These are phyloP conservation scores for Datnioides undecimradiatus DNA, from an alignment of 2,113 vertebrate genomes.

Conservation along the genomic window DNA sequence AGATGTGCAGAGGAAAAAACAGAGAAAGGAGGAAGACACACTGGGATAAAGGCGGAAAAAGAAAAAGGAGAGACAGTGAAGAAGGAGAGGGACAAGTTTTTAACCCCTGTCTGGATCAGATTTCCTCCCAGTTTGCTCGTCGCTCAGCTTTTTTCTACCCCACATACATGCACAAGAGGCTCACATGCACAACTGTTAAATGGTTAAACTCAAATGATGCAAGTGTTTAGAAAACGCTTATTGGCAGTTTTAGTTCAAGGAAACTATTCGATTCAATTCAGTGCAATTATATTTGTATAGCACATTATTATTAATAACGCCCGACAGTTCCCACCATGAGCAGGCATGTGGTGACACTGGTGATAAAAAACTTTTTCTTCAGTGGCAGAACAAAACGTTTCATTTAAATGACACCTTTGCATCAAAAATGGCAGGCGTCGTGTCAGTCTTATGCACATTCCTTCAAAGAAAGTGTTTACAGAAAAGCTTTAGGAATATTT, in stretches of 20 bases:
- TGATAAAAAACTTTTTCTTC: too few species aligned
- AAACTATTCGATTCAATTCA: too few species aligned
- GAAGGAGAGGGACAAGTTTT: conserved; percentile 34
- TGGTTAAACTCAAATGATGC: background rate
- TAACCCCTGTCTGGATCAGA: conserved; percentile 64
- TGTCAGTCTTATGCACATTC: too few species aligned
- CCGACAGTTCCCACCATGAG: too few species aligned
- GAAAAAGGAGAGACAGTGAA: conserved; percentile 6
- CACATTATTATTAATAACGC: too few species aligned
- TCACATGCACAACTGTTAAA: background rate
- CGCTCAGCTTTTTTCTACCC: conserved; percentile 60
- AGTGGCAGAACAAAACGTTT: too few species aligned
- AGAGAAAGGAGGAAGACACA: conserved; percentile 6
- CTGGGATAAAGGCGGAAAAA: background rate
- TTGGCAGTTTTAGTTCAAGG: too few species aligned
- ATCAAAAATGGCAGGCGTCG: too few species aligned
- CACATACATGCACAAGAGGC: conserved; percentile 24
- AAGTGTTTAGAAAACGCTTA: conserved; percentile 2
- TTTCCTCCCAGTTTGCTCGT: conserved; percentile 74
- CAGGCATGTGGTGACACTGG: too few species aligned
- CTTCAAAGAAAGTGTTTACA: background rate
- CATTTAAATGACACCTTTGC: too few species aligned
- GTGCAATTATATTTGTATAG: too few species aligned
- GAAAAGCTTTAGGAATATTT: background rate
- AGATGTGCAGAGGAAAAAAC: background rate